phyloP scores from a whole-genome alignment of 1,140 invertebrate species.

The Drepana arcuata region DNA sequence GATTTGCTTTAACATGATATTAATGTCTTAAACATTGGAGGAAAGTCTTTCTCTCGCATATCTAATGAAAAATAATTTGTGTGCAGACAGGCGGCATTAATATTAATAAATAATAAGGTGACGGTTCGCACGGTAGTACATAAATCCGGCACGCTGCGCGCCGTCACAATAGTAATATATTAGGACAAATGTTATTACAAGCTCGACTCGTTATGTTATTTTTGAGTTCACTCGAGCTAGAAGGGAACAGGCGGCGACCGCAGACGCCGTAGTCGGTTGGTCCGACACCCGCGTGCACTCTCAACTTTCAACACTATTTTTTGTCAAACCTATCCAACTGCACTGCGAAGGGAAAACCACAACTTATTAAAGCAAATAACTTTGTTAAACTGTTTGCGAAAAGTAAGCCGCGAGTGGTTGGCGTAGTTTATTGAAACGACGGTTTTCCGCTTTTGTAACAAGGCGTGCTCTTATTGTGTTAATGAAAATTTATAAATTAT shows the following conservation, averaged over 20 bases:
- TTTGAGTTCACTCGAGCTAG: slow-evolving; percentile 40
- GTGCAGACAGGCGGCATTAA: slow-evolving; percentile 47
- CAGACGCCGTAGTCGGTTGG: too few relatives aligned
- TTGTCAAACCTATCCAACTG: too few relatives aligned
- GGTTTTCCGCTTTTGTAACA: too few relatives aligned
- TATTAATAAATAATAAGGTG: slow-evolving; percentile 59
- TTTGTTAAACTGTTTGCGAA: too few relatives aligned
- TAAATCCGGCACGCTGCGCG: slow-evolving; percentile 42
- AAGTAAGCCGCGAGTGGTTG: too few relatives aligned
- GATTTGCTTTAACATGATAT: slow-evolving; percentile 24
- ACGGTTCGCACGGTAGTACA: slow-evolving; percentile 47
- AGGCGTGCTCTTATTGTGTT: too few relatives aligned
- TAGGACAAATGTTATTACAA: slow-evolving; percentile 67
- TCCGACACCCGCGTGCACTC: too few relatives aligned
- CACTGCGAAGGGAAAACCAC: too few relatives aligned
- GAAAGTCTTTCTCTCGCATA: slow-evolving; percentile 28
- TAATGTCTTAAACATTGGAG: slow-evolving; percentile 18
- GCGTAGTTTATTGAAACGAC: too few relatives aligned
- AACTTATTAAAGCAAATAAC: too few relatives aligned
- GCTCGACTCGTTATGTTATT: slow-evolving; percentile 59
- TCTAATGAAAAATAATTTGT: slow-evolving; percentile 51
- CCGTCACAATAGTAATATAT: slow-evolving; percentile 63
- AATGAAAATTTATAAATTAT: too few relatives aligned
- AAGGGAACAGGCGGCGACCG: slow-evolving; percentile 21
- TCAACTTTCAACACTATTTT: too few relatives aligned